A percentile compares a stretch with the other conserved stretches of the same genome.
These are phyloP conservation scores for Acanthococcus lagerstroemiae DNA, from an alignment of 2,888 invertebrate species.

Conservation along the genomic window DNA sequence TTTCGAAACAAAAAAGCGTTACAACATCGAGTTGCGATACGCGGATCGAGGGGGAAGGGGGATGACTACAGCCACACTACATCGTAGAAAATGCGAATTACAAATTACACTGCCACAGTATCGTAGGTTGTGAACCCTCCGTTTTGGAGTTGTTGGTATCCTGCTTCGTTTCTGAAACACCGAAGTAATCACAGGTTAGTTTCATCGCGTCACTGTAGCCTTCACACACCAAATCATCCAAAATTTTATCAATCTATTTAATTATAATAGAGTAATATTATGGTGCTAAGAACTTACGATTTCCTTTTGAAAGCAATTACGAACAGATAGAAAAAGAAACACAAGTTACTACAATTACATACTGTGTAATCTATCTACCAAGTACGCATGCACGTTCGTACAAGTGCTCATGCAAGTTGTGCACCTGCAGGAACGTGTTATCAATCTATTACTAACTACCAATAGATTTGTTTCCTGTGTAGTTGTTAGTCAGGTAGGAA, in stretches of 20 bases:
- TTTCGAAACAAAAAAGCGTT: no score
- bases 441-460: no score
- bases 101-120: slow-evolving; percentile 97
- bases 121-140: slow-evolving; percentile 95
- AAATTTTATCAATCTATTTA: no score
- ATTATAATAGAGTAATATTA: background rate
- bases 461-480: no score
- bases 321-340: slow-evolving; percentile 7
- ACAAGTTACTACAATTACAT: slow-evolving; percentile 9
- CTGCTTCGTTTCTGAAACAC: slow-evolving; percentile 78
- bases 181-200: slow-evolving; percentile 5
- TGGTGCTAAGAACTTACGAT: slow-evolving; percentile 11
- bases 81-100: slow-evolving; percentile 42
- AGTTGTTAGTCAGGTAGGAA: no score
- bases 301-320: slow-evolving; percentile 17
- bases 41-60: no score
- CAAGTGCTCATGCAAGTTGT: no score
- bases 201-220: background rate
- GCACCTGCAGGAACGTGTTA: no score
- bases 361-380: background rate
- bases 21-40: no score
- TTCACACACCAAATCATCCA: background rate
- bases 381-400: no score
- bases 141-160: slow-evolving; percentile 61
- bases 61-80: no score